Conservation (phyloP, 2,888 invertebrate genomes). For the Agrotis exclamationis region DNA sequence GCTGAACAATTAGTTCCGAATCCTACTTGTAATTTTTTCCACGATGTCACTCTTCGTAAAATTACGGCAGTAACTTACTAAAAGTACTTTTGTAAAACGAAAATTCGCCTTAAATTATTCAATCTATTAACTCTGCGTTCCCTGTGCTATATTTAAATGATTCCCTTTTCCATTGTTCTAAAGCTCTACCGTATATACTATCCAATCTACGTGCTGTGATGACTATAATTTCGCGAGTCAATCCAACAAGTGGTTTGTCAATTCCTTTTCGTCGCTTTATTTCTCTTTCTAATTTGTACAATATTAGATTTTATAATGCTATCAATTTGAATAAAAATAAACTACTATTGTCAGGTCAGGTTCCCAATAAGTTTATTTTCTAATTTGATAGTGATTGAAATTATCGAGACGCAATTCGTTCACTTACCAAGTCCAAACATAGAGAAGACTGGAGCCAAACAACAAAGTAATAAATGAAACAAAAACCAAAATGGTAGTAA, state of each 20-base stretch:
- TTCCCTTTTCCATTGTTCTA: neutral
- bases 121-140: neutral
- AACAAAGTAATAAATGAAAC: neutral
- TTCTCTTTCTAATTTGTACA: too few relatives aligned
- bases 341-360: neutral
- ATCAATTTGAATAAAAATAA: neutral
- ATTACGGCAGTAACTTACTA: neutral
- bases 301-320: neutral
- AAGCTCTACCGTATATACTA: neutral
- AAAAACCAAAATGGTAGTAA: neutral
- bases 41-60: neutral
- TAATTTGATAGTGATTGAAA: neutral
- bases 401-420: neutral
- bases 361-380: too few relatives aligned
- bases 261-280: neutral
- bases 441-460: neutral
- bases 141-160: neutral
- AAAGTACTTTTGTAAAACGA: neutral
- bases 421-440: constrained; percentile 21
- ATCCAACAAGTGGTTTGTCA: neutral
- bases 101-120: neutral
- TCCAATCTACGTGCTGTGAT: neutral
- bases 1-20: neutral
- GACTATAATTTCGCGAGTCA: neutral
- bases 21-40: neutral